Evolutionary conservation across 2,113 vertebrate genomes (phyloP).

Genomic region (Labeo catla): DNA sequence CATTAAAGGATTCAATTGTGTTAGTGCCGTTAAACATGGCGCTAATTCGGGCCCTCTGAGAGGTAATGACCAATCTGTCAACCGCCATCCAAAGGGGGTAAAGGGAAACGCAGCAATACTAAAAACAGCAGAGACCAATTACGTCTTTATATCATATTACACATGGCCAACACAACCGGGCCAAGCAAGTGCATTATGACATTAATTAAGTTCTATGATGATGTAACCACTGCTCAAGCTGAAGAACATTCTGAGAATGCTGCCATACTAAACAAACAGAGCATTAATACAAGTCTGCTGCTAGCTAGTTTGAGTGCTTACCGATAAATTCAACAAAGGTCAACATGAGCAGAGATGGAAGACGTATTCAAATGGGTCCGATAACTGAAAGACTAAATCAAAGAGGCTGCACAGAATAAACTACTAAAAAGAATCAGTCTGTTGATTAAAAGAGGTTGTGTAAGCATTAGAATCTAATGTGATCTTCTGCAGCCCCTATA

Average conservation of each 20-base stretch:
- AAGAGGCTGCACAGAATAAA: not conserved
- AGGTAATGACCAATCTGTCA: constrained; percentile 63
- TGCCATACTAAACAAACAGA: constrained; percentile 3
- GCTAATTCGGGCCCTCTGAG: constrained; percentile 59
- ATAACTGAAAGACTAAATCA: not conserved
- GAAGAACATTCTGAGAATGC: constrained; percentile 27
- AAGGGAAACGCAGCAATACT: constrained; percentile 55
- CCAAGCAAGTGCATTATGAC: constrained; percentile 54
- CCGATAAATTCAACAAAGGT: constrained; percentile 14
- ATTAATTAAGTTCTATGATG: constrained; percentile 56
- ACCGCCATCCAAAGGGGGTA: constrained; percentile 49
- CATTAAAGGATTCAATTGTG: constrained; percentile 64
- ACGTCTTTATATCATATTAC: constrained; percentile 62
- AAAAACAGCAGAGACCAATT: constrained; percentile 62
- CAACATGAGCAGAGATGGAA: not conserved
- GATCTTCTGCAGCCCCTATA: not conserved
- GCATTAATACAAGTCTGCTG: not conserved
- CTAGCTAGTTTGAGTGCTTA: constrained; percentile 14
- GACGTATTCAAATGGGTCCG: not conserved
- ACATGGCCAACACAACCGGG: constrained; percentile 45
- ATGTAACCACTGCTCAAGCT: constrained; percentile 53
- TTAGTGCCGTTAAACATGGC: constrained; percentile 61
- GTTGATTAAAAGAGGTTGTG: not conserved
- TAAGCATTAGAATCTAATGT: not conserved
- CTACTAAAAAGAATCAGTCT: not conserved